Conservation (phyloP, 2,113 vertebrate species). For the Hemichromis elongatus region DNA sequence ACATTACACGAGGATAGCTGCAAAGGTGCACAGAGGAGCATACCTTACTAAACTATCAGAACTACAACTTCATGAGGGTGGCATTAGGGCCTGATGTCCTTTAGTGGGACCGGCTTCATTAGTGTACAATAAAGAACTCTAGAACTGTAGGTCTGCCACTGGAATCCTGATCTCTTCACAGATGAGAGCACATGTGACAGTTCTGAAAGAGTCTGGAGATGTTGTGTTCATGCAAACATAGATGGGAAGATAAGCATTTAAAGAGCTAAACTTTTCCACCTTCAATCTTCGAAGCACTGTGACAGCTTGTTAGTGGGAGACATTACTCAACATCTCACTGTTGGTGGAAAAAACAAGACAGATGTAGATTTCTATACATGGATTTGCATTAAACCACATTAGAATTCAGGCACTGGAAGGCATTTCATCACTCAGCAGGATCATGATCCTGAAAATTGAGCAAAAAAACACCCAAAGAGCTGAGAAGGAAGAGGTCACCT, state of each 20-base stretch:
- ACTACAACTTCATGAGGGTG: not conserved
- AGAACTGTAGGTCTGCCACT: not conserved
- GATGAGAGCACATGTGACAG: not conserved
- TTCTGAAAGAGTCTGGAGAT: not conserved
- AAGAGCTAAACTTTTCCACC: not conserved
- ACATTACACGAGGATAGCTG: too few relatives aligned
- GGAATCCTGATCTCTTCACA: not conserved
- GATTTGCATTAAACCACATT: not conserved
- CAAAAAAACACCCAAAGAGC: not conserved
- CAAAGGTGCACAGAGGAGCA: not conserved
- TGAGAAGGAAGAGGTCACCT: not conserved
- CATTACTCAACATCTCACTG: not conserved
- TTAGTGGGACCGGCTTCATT: not conserved
- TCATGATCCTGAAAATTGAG: not conserved
- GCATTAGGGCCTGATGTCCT: not conserved
- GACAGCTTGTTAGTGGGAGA: not conserved
- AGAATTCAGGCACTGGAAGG: not conserved
- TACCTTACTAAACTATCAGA: not conserved
- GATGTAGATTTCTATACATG: not conserved
- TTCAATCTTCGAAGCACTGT: not conserved
- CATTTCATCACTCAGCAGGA: not conserved
- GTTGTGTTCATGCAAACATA: not conserved
- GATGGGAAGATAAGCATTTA: not conserved
- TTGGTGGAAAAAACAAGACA: not conserved
- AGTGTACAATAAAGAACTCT: not conserved